Percentiles rank a stretch among this genome's conserved stretches.
Conservation (phyloP, 1,140 invertebrate genomes). For the Neoseiulus cucumeris region DNA sequence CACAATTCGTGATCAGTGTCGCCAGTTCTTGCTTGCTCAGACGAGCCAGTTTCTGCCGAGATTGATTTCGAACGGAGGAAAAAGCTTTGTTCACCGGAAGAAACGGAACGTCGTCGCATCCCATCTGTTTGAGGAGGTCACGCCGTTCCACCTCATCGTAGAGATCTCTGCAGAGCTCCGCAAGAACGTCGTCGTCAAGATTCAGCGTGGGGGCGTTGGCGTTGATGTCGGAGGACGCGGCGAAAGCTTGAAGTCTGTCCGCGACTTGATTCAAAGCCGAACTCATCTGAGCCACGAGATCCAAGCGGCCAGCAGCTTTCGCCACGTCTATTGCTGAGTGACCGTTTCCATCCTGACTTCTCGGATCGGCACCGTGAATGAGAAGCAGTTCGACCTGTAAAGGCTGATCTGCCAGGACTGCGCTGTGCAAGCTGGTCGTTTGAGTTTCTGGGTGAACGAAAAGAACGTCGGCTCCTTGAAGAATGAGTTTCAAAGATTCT, state of each 20-base stretch:
- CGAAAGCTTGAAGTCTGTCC: background rate
- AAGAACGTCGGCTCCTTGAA: background rate
- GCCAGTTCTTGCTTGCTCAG: background rate
- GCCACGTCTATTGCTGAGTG: background rate
- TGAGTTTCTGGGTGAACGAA: background rate
- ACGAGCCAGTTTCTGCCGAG: background rate
- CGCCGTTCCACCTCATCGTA: conserved; percentile 5
- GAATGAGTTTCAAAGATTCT: background rate
- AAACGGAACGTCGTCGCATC: background rate
- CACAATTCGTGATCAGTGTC: background rate
- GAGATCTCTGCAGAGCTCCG: conserved; percentile 3
- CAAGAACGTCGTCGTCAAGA: background rate
- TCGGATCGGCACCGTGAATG: background rate
- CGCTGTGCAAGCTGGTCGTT: background rate
- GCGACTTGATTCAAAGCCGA: background rate
- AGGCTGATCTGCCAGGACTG: background rate
- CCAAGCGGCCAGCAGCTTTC: background rate
- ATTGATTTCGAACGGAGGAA: background rate
- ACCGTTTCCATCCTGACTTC: background rate
- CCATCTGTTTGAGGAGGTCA: background rate
- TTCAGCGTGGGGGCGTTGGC: background rate
- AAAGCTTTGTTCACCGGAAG: background rate
- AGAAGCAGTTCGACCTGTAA: background rate
- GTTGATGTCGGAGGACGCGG: background rate
- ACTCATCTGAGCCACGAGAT: background rate